These are phyloP conservation scores for Leucophenga montana DNA, from an alignment of 2,888 invertebrate genomes.

Conservation along the genomic window DNA sequence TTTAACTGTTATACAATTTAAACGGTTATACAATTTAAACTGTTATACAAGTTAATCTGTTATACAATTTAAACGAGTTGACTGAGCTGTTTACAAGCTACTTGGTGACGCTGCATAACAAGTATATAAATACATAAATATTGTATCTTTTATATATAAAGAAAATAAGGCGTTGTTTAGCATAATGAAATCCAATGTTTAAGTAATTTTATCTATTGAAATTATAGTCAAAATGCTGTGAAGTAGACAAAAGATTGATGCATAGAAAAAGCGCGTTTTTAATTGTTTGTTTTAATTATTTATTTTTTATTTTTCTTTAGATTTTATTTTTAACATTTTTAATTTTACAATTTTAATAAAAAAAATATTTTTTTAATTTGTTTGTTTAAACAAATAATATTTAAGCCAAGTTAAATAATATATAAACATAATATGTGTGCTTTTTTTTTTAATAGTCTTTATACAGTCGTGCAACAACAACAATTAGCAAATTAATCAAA, in stretches of 20 bases:
- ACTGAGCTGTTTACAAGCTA: background rate
- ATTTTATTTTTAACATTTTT: too few species aligned
- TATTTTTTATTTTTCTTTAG: too few species aligned
- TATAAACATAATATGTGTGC: background rate
- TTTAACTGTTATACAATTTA: too few species aligned
- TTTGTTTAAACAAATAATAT: background rate
- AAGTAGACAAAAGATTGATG: constrained; percentile 6
- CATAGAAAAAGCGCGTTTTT: background rate
- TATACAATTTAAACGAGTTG: too few species aligned
- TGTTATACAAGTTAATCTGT: too few species aligned
- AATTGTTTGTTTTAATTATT: too few species aligned
- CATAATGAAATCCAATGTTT: background rate
- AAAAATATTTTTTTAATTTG: constrained; percentile 3
- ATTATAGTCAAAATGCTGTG: constrained; percentile 25
- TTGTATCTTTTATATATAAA: background rate
- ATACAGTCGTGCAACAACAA: background rate
- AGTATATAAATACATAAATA: background rate
- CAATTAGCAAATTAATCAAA: background rate
- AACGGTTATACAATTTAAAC: too few species aligned
- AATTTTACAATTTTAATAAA: background rate
- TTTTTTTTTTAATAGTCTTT: constrained; percentile 1
- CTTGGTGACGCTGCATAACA: background rate
- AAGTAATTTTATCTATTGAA: background rate
- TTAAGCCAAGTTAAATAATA: constrained; percentile 5
- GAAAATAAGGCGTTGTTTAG: too few species aligned